A percentile compares a stretch with the other conserved stretches of the same genome.
These are phyloP conservation scores for Perca flavescens DNA, from an alignment of 2,113 vertebrate species.

Conservation along the genomic window DNA sequence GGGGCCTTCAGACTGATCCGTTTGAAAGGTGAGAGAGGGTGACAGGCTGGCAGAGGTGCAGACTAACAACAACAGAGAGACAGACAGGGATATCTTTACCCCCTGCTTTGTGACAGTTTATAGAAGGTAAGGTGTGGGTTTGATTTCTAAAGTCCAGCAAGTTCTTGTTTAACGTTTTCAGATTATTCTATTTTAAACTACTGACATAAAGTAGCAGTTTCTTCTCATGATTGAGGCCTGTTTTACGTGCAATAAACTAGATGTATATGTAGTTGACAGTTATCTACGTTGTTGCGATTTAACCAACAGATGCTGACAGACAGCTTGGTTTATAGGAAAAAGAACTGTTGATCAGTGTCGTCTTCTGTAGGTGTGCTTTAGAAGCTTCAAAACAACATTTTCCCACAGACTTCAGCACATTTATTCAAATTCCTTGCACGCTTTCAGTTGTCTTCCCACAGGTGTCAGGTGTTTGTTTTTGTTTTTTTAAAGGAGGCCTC, in stretches of 20 bases:
- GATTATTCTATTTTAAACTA: constrained; percentile 5
- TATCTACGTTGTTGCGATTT: not conserved
- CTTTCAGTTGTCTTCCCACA: constrained; percentile 34
- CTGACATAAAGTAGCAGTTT: not conserved
- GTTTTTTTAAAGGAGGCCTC: not conserved
- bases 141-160: not conserved
- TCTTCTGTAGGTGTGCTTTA: constrained; percentile 8
- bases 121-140: constrained; percentile 79
- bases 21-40: constrained; percentile 79
- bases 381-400: constrained; percentile 1
- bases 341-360: not conserved
- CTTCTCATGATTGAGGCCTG: not conserved
- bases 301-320: not conserved
- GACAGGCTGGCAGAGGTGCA: constrained; percentile 56
- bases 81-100: constrained; percentile 45
- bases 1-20: constrained; percentile 64
- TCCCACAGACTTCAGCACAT: constrained; percentile 18
- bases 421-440: constrained; percentile 41
- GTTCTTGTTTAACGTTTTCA: not conserved
- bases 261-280: constrained; percentile 10
- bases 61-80: constrained; percentile 63
- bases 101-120: constrained; percentile 66
- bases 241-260: not conserved
- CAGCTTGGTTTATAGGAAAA: not conserved
- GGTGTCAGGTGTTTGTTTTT: not conserved